These are phyloP conservation scores for Drosophila baimaii DNA, from an alignment of 1,140 invertebrate species.

Conservation along the genomic window DNA sequence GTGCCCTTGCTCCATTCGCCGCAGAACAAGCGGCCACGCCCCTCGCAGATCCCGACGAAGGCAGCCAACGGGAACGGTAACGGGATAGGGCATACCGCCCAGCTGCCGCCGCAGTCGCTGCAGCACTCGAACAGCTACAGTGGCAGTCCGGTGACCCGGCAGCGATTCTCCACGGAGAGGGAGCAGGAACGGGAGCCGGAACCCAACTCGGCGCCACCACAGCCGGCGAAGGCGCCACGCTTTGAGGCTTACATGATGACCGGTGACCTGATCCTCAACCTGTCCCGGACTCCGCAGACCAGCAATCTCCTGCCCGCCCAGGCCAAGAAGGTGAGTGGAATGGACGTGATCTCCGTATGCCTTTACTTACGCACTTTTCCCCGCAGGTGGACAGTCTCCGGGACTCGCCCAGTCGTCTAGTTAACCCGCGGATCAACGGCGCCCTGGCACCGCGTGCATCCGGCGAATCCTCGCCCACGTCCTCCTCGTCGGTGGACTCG, in stretches of 20 bases:
- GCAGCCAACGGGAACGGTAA: constrained; percentile 58
- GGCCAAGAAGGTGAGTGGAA: constrained; percentile 86
- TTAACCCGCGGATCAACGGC: constrained; percentile 69
- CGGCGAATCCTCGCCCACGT: constrained; percentile 83
- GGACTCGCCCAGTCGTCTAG: constrained; percentile 80
- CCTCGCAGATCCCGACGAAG: constrained; percentile 84
- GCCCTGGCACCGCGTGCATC: constrained; percentile 85
- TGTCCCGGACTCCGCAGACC: constrained; percentile 90
- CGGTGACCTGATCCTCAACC: constrained; percentile 96
- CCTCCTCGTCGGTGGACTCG: constrained; percentile 85
- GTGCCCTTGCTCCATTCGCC: constrained; percentile 75
- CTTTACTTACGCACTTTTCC: background rate
- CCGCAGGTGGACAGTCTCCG: constrained; percentile 85
- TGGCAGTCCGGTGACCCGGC: constrained; percentile 67
- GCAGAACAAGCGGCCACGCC: constrained; percentile 76
- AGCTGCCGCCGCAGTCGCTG: constrained; percentile 47
- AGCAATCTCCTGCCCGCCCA: constrained; percentile 87
- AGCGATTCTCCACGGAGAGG: constrained; percentile 38
- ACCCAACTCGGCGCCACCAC: constrained; percentile 81
- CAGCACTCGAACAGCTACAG: constrained; percentile 81
- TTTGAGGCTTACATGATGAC: constrained; percentile 99
- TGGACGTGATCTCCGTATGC: background rate
- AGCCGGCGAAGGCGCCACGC: constrained; percentile 85
- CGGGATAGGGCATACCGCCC: constrained; percentile 14
- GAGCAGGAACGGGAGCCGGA: constrained; percentile 63